Evolutionary conservation across 1,140 invertebrate genomes (phyloP), one percentile per base, ranked within the genome.

Genomic region (Mizuhopecten yessoensis): DNA sequence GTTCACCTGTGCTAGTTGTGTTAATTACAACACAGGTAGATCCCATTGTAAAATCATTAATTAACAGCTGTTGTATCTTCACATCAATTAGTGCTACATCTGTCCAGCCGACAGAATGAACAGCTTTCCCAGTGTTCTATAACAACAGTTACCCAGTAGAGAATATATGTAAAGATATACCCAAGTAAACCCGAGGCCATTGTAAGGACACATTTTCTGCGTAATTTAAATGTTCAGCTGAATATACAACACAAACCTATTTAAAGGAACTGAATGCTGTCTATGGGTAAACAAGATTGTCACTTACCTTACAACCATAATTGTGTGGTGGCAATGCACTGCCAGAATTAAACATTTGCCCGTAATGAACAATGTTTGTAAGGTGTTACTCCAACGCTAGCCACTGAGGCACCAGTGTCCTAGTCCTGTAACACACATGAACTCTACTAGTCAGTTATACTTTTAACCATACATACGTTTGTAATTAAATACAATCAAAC

Each of bases 221-320:
- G 57, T 29, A n/a, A 75, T 75, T 75, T 75, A 75, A 45, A 45
- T 45, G 42, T 45, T 13, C 13, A 39, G 36, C 13, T 7, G 36
- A 75, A 75, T n/a, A 5, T 75, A 29, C n/a, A 29, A 75, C 57
- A 75, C 57, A 75, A 75, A 75, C 23, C 57, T 75, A 29, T 75
- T 75, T 75, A 75, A 75, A 75, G n/a, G 23, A 29, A n/a, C 57
- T 75, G 57, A 75, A 75, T 75, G 57, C n/a, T 75, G 57, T 29
- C 57, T n/a, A 75, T n/a, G 57, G 11, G 57, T 75, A 75, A 75
- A 75, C 57, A 75, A 75, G n/a, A n/a, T n/a, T n/a, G n/a, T 49
- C 57, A 75, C 57, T 75, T 75, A 75, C 57, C 57, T 75, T 75
- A 23, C n/a, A 9, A 29, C 57, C 23, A 75, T 29, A 75, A 2